Evolutionary conservation across 2,888 invertebrate species (phyloP).

Genomic region (Andrena hattorfiana): DNA sequence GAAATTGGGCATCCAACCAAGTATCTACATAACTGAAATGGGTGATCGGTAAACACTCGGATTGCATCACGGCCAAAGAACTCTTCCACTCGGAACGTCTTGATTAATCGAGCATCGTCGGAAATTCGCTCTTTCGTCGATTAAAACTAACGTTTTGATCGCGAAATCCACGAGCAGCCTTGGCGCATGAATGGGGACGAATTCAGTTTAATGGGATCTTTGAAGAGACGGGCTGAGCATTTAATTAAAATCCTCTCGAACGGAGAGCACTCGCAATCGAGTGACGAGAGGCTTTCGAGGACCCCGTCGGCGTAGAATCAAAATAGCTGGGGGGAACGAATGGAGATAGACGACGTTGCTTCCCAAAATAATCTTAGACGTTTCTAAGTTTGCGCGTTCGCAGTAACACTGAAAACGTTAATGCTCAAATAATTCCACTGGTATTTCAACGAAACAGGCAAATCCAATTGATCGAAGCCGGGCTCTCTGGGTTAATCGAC

Average conservation of each 20-base stretch:
- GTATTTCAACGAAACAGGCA: background rate
- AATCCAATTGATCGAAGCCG: background rate
- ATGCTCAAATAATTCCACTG: background rate
- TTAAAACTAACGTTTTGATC: slow-evolving; percentile 63
- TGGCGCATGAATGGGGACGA: slow-evolving; percentile 46
- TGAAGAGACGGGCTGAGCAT: slow-evolving; percentile 55
- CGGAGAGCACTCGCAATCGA: slow-evolving; percentile 62
- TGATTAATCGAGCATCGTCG: slow-evolving; percentile 50
- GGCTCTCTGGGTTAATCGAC: background rate
- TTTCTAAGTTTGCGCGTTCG: background rate
- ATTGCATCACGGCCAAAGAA: background rate
- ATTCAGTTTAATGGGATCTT: slow-evolving; percentile 62
- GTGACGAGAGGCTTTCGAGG: slow-evolving; percentile 58
- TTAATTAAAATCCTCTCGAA: slow-evolving; percentile 73
- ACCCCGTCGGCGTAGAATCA: slow-evolving; percentile 34
- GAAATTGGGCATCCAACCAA: background rate
- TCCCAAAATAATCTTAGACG: slow-evolving; percentile 16
- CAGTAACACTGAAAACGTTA: background rate
- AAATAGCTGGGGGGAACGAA: slow-evolving; percentile 41
- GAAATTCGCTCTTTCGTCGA: slow-evolving; percentile 35
- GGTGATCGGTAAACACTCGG: background rate
- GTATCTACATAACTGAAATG: background rate
- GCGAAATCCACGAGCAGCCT: slow-evolving; percentile 35
- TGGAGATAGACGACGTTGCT: background rate
- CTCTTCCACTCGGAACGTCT: slow-evolving; percentile 25